These are phyloP conservation scores for Prolemur simus DNA, from an alignment of 2,113 vertebrate species.

Conservation along the genomic window DNA sequence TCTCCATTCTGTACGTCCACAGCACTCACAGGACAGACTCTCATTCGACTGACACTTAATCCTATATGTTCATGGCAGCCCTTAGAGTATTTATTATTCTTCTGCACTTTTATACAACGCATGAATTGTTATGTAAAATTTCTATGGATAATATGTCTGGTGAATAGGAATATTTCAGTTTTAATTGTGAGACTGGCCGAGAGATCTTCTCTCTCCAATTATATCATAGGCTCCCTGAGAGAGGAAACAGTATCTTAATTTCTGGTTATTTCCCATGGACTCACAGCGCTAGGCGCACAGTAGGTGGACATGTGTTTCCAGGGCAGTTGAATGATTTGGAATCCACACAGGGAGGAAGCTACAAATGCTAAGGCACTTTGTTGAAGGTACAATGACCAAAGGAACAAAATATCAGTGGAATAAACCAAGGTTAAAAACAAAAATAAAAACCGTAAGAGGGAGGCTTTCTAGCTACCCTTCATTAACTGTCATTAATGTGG, in stretches of 20 bases:
- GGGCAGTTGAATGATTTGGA: not conserved
- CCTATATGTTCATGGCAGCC: not conserved
- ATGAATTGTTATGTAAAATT: not conserved
- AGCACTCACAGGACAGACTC: not conserved
- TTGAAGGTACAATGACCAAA: not conserved
- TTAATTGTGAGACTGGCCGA: not conserved
- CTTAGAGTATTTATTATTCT: not conserved
- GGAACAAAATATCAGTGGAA: not conserved
- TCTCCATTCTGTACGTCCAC: not conserved
- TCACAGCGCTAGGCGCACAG: not conserved
- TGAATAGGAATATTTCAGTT: not conserved
- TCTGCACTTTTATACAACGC: not conserved
- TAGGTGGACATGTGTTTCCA: too few relatives aligned
- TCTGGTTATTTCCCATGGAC: not conserved
- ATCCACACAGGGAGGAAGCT: not conserved
- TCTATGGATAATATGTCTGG: not conserved
- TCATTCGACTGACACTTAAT: not conserved
- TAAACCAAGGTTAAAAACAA: slow-evolving; percentile 2
- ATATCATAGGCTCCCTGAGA: not conserved
- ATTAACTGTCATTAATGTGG: not conserved
- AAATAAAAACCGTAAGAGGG: not conserved
- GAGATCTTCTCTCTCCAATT: not conserved
- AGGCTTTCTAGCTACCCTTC: not conserved
- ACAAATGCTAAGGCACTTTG: not conserved
- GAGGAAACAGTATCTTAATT: not conserved